Base-by-base conservation (phyloP, 2,797 vertebrate species). In the Darevskia nairensis region DNA sequence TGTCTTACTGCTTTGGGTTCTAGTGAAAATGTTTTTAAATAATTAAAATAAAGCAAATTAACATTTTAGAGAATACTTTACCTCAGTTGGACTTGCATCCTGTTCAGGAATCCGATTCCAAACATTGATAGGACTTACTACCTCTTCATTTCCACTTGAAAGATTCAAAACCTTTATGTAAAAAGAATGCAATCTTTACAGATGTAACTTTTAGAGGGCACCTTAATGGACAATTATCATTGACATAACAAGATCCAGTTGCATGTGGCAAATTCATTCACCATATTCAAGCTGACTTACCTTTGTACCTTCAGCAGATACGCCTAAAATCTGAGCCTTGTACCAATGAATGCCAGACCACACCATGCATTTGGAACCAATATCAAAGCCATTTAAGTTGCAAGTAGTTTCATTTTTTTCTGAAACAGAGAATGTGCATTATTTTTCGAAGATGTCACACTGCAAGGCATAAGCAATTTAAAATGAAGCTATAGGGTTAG, bases 341-440 rank as follows among this genome's bases (percentile, higher is more conserved):
- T 97, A 97, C 97, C 97, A 97, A 69, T 94, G 94, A 13, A 91
- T 87, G 83, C 95, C 94, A 3, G 96, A 97, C 97, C 97, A 97
- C 86, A 97, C 96, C 74, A 96, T 92, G 75, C 97, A 98, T 35
- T 96, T 93, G 13, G 96, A 97, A 87, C 97, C 97, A 89, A 97
- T 92, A 69, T 94, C 72, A 92, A 96, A 97, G 74, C 92, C 96
- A 90, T 95, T 94, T 87, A 96, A 92, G 83, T 93, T 90, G 84
- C 88, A 96, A 6, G 80, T 90, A 35, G 88, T 92, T 19, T 93
- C 94, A 61, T 0, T 74, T 85, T 85, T 83, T 87, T 81, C 95
- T 96, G 88, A 91, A 94, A 92, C 94, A 74, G 4, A 89, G 32
- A 61, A 29, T 2, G 41, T 10, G 69, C 29, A 19, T 23, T 11